phyloP scores from a whole-genome alignment of 2,113 vertebrate species.

The Mastomys natalensis region DNA sequence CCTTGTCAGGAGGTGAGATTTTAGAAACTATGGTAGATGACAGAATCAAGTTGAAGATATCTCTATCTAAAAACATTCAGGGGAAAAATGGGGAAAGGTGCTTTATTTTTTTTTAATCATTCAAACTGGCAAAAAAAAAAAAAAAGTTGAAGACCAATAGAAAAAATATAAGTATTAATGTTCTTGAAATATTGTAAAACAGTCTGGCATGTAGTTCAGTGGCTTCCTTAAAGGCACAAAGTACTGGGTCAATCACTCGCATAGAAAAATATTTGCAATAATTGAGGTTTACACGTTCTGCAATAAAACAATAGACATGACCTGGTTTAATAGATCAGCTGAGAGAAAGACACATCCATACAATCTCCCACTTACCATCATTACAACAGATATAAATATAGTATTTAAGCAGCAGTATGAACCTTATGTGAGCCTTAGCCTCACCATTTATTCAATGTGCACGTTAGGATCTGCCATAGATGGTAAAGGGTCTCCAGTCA shows the following conservation, averaged over 20 bases:
- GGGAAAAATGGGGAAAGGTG: background rate
- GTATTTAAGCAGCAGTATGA: background rate
- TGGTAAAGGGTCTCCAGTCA: background rate
- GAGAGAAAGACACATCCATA: background rate
- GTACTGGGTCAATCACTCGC: background rate
- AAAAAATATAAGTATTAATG: background rate
- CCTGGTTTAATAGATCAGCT: background rate
- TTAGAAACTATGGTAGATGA: background rate
- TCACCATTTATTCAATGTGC: background rate
- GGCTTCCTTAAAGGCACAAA: background rate
- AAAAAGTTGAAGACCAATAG: constrained; percentile 12
- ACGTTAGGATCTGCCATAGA: background rate
- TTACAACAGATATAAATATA: background rate
- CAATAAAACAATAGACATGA: background rate
- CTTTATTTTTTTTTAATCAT: constrained; percentile 37
- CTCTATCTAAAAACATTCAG: background rate
- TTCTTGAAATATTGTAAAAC: background rate
- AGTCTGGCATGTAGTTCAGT: background rate
- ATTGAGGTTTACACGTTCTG: background rate
- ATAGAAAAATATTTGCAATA: background rate
- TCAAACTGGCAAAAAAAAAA: background rate
- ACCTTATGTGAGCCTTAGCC: background rate
- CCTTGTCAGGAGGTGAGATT: background rate
- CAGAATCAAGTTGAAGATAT: constrained; percentile 1
- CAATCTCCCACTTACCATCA: background rate